Conservation (phyloP, 2,113 vertebrate species). For the Sapayoa aenigma region DNA sequence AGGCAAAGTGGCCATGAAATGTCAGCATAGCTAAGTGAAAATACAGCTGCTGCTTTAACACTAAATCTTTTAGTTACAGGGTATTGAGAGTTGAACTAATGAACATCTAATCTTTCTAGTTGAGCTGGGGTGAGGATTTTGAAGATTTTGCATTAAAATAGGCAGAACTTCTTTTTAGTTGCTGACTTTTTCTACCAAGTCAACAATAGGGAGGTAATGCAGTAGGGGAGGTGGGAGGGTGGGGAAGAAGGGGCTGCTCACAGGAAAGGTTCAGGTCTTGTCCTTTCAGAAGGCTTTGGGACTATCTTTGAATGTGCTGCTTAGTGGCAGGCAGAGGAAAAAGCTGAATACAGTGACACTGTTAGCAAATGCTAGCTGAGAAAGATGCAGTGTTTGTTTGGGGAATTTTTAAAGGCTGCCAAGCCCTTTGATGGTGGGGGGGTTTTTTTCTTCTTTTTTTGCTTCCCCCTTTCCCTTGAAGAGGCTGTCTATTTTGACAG, state of each 20-base stretch:
- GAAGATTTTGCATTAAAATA: not conserved
- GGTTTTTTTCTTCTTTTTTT: not conserved
- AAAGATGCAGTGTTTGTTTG: not conserved
- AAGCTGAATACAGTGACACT: not conserved
- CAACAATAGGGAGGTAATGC: not conserved
- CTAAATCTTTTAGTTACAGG: not conserved
- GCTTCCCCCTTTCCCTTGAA: not conserved
- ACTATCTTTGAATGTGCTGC: not conserved
- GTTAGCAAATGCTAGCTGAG: not conserved
- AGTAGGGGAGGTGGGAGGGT: not conserved
- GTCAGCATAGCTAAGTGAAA: constrained; percentile 14
- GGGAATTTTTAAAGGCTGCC: constrained; percentile 3
- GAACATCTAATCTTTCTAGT: not conserved
- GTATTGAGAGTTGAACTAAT: not conserved
- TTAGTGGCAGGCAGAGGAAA: not conserved
- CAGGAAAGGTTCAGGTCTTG: not conserved
- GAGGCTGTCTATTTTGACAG: not conserved
- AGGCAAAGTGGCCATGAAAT: constrained; percentile 6
- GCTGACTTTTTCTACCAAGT: constrained; percentile 1
- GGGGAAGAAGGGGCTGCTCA: not conserved
- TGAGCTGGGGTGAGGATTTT: not conserved
- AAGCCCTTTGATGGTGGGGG: not conserved
- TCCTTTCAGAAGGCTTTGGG: not conserved
- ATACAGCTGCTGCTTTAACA: constrained; percentile 10
- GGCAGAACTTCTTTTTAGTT: constrained; percentile 8